A percentile compares a stretch with the other conserved stretches of the same genome.
phyloP scores from a whole-genome alignment of 2,888 invertebrate species.

The Tetropium fuscum region DNA sequence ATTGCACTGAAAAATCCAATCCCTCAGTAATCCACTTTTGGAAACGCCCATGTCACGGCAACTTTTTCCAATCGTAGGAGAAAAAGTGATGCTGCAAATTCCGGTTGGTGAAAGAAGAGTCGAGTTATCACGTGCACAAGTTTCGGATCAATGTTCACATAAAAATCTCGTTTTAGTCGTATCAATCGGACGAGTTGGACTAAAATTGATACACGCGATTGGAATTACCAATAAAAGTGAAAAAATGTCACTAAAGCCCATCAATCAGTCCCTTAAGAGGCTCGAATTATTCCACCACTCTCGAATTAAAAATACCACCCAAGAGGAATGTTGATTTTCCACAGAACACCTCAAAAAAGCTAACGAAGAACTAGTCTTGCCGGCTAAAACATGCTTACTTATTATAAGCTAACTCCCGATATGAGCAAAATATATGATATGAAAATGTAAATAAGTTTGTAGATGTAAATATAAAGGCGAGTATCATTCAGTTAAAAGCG shows the following conservation, averaged over 20 bases:
- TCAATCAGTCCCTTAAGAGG: constrained; percentile 28
- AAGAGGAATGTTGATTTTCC: constrained; percentile 19
- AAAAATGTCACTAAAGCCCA: constrained; percentile 43
- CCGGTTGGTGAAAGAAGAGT: constrained; percentile 37
- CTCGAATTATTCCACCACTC: constrained; percentile 31
- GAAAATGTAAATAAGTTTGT: too few relatives aligned
- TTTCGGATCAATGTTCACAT: constrained; percentile 57
- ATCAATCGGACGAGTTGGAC: constrained; percentile 51
- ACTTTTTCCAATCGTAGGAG: constrained; percentile 22
- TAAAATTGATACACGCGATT: constrained; percentile 52
- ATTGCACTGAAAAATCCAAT: constrained; percentile 2
- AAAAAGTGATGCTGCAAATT: constrained; percentile 25
- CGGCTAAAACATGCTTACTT: too few relatives aligned
- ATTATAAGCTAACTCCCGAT: too few relatives aligned
- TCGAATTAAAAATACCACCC: constrained; percentile 35
- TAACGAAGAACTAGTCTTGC: too few relatives aligned
- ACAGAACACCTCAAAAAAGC: constrained; percentile 11
- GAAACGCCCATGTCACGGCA: constrained; percentile 25
- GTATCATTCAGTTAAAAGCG: background rate
- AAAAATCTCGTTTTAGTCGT: constrained; percentile 54
- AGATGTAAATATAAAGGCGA: background rate
- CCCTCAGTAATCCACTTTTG: constrained; percentile 10
- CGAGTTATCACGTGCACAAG: constrained; percentile 49
- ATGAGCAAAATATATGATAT: too few relatives aligned
- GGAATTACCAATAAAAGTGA: constrained; percentile 52